These are phyloP conservation scores for Hemicordylus capensis DNA, from an alignment of 2,113 vertebrate genomes.

Conservation along the genomic window DNA sequence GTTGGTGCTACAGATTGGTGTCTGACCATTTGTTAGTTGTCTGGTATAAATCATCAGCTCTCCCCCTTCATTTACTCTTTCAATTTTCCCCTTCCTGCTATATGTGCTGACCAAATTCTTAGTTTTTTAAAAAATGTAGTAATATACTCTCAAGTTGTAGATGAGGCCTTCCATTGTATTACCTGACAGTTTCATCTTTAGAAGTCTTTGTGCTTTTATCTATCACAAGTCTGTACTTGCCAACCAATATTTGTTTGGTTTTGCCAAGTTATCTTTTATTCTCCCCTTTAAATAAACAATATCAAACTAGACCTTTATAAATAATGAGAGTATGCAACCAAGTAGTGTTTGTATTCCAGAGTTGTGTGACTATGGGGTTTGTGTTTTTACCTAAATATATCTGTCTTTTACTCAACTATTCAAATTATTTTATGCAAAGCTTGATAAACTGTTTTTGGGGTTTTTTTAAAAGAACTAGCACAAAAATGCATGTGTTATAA, in stretches of 20 bases:
- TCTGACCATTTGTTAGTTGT: not conserved
- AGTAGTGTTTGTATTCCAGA: not conserved
- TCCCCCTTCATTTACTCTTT: too few relatives aligned
- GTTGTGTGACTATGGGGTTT: not conserved
- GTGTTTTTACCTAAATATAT: not conserved
- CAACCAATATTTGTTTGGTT: not conserved
- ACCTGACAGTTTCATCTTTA: rapidly evolving
- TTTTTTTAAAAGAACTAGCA: not conserved
- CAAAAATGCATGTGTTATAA: not conserved
- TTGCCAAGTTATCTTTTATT: not conserved
- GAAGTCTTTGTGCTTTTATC: not conserved
- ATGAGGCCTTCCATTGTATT: not conserved
- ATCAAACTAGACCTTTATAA: not conserved
- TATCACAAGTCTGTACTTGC: not conserved
- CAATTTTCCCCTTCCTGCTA: not conserved
- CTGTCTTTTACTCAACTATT: not conserved
- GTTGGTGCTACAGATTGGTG: not conserved
- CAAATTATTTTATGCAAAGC: not conserved
- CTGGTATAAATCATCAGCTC: rapidly evolving
- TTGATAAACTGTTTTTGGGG: rapidly evolving
- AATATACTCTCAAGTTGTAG: not conserved
- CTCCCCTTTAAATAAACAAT: not conserved
- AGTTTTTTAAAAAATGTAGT: rapidly evolving
- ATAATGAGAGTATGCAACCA: not conserved
- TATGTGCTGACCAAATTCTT: not conserved